Evolutionary conservation across 2,888 invertebrate genomes (phyloP), one percentile per base, ranked within the genome.

Genomic region (Orthosia incerta): DNA sequence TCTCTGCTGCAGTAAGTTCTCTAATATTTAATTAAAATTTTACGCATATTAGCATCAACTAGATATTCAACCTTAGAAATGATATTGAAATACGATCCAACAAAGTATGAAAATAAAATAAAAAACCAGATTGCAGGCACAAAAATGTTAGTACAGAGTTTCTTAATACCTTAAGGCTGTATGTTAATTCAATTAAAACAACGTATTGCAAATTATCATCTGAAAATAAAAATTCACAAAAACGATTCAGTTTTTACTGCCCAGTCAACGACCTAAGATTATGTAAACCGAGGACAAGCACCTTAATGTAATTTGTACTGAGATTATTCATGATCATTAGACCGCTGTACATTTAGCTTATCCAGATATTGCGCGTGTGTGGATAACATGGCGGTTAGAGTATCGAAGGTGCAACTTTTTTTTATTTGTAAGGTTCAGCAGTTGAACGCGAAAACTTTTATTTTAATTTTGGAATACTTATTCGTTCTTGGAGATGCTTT

Each of bases 201-300:
- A 63, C 23, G 12, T 55, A 59, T 39, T 65, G 13, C 55, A 60
- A 71, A 71, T 70, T 59, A 74, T 55, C n/a, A 50, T 56, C 48
- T 70, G 70, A 68, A 68, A 64, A 56, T 66, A 62, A 46, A 74
- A 59, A 60, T 73, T 26, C 55, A 60, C n/a, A 60, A 74, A 26
- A 78, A 67, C 64, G 46, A 70, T 74, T 74, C 46, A 74, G 75
- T 85, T 79, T 82, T 76, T 75, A 72, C 71, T 15, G 15, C 26
- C 18, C 59, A 76, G 79, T 83, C 86, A 87, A 82, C 66, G 83
- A 78, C 76, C 87, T 73, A 66, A 70, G 65, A 85, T 83, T 85
- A 85, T 79, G 67, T 79, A 76, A 80, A 64, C 64, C 31, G 74
- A 82, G 76, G 77, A 80, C 83, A 71, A 76, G 76, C 76, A 83